These are phyloP conservation scores for Ophiodon elongatus DNA, from an alignment of 2,113 vertebrate genomes.

Conservation along the genomic window DNA sequence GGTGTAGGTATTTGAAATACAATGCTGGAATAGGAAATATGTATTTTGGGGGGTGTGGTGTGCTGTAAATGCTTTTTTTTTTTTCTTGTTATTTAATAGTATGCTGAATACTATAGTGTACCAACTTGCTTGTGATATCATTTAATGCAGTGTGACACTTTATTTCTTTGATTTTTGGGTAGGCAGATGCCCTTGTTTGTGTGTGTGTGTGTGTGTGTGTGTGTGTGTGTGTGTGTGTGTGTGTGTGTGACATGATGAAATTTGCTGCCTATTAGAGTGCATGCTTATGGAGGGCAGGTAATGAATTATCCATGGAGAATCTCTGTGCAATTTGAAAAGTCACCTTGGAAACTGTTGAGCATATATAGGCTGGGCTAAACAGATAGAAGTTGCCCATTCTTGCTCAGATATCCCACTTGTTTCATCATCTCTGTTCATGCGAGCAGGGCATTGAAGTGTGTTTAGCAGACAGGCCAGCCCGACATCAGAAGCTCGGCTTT, in stretches of 20 bases:
- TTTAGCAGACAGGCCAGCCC: constrained; percentile 77
- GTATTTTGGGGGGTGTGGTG: not conserved
- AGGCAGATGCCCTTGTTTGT: constrained; percentile 64
- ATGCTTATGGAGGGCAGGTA: constrained; percentile 73
- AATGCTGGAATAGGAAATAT: not conserved
- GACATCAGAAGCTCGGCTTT: constrained; percentile 75
- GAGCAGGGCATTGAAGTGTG: constrained; percentile 75
- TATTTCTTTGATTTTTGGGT: constrained; percentile 54
- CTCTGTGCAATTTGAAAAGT: constrained; percentile 78
- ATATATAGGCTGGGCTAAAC: constrained; percentile 67
- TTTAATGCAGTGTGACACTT: constrained; percentile 33
- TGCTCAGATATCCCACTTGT: constrained; percentile 80
- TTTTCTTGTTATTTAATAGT: not conserved
- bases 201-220: constrained; percentile 42
- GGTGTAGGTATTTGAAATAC: constrained; percentile 1
- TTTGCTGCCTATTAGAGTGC: constrained; percentile 74
- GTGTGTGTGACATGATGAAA: constrained; percentile 74
- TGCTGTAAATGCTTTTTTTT: constrained; percentile 7
- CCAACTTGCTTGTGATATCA: constrained; percentile 18
- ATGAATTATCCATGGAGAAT: constrained; percentile 80
- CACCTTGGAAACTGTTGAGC: constrained; percentile 83
- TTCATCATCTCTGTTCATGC: constrained; percentile 81
- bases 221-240: no score
- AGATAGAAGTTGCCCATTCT: constrained; percentile 77
- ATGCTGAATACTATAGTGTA: not conserved